Evolutionary conservation across 2,888 invertebrate genomes (phyloP).

Genomic region (Idaea dimidiata): DNA sequence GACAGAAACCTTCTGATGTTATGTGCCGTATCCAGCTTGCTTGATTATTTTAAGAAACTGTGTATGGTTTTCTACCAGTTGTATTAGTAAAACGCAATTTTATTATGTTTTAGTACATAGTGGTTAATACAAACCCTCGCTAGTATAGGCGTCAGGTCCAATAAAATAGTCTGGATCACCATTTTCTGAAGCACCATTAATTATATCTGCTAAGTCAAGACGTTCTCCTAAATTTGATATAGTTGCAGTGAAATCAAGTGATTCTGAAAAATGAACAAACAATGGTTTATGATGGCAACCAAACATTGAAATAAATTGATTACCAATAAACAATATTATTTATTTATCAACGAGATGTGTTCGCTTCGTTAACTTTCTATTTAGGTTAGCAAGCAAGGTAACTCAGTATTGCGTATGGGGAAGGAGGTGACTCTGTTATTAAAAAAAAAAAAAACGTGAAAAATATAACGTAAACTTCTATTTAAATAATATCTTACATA

Average conservation of each 20-base stretch:
- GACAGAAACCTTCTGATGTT: too few relatives aligned
- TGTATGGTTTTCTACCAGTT: background rate
- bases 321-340: background rate
- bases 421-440: too few relatives aligned
- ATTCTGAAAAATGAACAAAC: conserved; percentile 27
- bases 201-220: conserved; percentile 22
- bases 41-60: background rate
- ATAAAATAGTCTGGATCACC: conserved; percentile 17
- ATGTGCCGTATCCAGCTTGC: too few relatives aligned
- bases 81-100: background rate
- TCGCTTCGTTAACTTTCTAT: too few relatives aligned
- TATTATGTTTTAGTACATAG: background rate
- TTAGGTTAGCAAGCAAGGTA: too few relatives aligned
- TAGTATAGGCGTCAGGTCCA: conserved; percentile 29
- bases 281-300: background rate
- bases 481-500: too few relatives aligned
- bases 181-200: conserved; percentile 28
- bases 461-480: too few relatives aligned
- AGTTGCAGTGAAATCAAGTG: conserved; percentile 37
- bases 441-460: too few relatives aligned
- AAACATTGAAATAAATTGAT: background rate
- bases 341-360: background rate
- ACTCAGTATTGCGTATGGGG: too few relatives aligned
- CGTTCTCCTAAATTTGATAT: conserved; percentile 32
- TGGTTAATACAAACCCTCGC: conserved; percentile 31